Percentiles rank a stretch among this genome's conserved stretches.
Conservation (phyloP, 2,797 vertebrate genomes). For the Brachymystax lenok region DNA sequence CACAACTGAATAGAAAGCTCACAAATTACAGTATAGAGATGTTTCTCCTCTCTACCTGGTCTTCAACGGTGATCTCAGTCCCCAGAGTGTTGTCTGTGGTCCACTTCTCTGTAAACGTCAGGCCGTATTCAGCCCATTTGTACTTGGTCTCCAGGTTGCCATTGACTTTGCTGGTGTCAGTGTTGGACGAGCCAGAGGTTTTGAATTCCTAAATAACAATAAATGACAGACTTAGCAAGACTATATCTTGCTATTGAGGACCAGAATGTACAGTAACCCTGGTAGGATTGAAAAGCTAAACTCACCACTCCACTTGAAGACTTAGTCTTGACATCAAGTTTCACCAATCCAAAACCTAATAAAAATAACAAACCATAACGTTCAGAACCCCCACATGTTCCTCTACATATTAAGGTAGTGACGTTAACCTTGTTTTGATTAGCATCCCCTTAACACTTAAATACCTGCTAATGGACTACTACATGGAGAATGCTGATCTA, state of each 20-base stretch:
- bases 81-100: slow-evolving; percentile 97
- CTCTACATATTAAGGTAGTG: too few relatives aligned
- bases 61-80: slow-evolving; percentile 94
- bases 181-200: slow-evolving; percentile 92
- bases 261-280: neutral
- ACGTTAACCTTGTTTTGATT: too few relatives aligned
- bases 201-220: slow-evolving; percentile 86
- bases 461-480: too few relatives aligned
- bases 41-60: slow-evolving; percentile 81
- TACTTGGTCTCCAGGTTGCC: slow-evolving; percentile 97
- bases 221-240: too few relatives aligned
- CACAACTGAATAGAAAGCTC: neutral
- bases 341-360: slow-evolving; percentile 95
- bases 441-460: too few relatives aligned
- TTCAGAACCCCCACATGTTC: neutral
- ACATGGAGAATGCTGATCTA: too few relatives aligned
- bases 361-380: slow-evolving; percentile 35
- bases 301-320: slow-evolving; percentile 95
- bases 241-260: too few relatives aligned
- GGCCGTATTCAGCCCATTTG: slow-evolving; percentile 93
- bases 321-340: slow-evolving; percentile 97
- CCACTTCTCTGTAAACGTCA: slow-evolving; percentile 98
- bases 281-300: slow-evolving; percentile 32
- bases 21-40: neutral
- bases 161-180: slow-evolving; percentile 93